Evolutionary conservation across 2,888 invertebrate species (phyloP).

Genomic region (Melitaea athalia): DNA sequence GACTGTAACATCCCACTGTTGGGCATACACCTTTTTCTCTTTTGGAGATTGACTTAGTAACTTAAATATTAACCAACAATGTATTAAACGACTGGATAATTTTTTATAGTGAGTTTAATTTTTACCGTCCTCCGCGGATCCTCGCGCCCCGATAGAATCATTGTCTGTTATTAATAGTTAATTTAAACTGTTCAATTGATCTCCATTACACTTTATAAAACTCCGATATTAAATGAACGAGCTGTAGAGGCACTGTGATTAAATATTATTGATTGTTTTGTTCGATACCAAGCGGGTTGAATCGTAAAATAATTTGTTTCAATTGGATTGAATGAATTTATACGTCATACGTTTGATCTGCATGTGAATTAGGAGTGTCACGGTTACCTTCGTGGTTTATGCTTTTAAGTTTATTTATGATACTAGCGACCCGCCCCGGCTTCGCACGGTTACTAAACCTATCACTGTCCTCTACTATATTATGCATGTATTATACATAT

Average conservation of each 20-base stretch:
- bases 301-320: constrained; percentile 74
- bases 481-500: no score
- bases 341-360: constrained; percentile 45
- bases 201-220: constrained; percentile 77
- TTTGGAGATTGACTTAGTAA: no score
- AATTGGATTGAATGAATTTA: constrained; percentile 69
- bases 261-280: constrained; percentile 73
- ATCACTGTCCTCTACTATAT: no score
- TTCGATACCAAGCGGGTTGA: constrained; percentile 58
- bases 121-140: constrained; percentile 40
- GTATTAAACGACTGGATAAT: not conserved
- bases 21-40: no score
- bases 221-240: constrained; percentile 68
- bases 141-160: constrained; percentile 68
- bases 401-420: not conserved
- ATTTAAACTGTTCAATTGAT: constrained; percentile 78
- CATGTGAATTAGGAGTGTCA: constrained; percentile 29
- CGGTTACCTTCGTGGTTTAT: not conserved
- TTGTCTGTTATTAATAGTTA: constrained; percentile 69
- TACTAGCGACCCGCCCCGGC: no score
- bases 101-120: constrained; percentile 5
- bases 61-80: not conserved
- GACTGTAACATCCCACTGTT: no score
- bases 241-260: constrained; percentile 58
- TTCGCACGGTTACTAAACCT: no score